Conservation (phyloP, 2,113 vertebrate species). For the Mustela nigripes region DNA sequence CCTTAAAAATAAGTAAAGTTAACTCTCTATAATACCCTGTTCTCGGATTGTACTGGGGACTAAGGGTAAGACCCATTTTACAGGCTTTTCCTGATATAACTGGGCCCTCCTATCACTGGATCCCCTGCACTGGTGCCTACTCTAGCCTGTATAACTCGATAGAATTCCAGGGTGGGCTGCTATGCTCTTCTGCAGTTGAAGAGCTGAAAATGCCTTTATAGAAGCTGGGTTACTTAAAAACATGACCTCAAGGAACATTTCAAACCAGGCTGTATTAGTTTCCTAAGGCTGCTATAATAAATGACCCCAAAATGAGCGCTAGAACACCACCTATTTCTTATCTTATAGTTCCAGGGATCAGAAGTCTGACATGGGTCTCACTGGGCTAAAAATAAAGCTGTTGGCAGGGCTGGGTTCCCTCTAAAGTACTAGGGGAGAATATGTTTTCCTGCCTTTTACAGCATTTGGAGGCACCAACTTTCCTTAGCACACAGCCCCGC, state of each 20-base stretch:
- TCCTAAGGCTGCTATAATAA: not conserved
- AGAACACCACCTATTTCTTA: not conserved
- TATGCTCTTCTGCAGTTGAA: too few species aligned
- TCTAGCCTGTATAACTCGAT: not conserved
- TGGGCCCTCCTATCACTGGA: not conserved
- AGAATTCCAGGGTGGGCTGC: not conserved
- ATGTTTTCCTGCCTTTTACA: not conserved
- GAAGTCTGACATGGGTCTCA: not conserved
- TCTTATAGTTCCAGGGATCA: not conserved
- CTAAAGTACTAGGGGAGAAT: not conserved
- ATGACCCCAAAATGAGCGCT: not conserved
- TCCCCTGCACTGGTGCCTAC: not conserved
- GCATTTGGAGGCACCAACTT: not conserved
- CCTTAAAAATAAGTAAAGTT: slow-evolving; percentile 17
- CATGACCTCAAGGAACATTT: not conserved
- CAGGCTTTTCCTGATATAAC: not conserved
- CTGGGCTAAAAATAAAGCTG: not conserved
- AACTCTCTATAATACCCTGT: not conserved
- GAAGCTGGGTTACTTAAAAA: not conserved
- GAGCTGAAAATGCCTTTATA: not conserved
- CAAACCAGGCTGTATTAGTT: not conserved
- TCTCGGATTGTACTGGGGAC: not conserved
- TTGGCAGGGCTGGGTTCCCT: not conserved
- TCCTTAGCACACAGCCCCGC: not conserved
- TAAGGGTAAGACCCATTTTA: not conserved